phyloP scores from a whole-genome alignment of 2,888 invertebrate genomes.

The Plagiodera versicolora region DNA sequence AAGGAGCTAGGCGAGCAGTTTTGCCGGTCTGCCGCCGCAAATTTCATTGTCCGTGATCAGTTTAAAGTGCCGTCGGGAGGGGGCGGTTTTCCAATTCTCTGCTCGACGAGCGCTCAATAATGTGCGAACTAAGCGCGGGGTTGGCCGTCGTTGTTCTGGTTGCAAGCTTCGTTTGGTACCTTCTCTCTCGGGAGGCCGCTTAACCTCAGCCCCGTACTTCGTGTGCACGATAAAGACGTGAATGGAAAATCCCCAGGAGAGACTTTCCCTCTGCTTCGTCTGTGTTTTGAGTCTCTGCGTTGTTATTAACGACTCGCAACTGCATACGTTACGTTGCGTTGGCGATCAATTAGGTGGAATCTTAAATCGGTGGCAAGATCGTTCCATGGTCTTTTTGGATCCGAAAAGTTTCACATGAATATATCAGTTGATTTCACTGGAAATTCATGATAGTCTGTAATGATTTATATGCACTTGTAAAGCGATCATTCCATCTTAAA shows the following conservation, averaged over 20 bases:
- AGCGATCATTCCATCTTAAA: no score
- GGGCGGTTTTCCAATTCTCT: slow-evolving; percentile 61
- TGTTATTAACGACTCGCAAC: no score
- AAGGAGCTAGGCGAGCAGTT: not conserved
- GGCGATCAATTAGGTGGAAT: no score
- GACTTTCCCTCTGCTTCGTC: slow-evolving; percentile 20
- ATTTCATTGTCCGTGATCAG: slow-evolving; percentile 54
- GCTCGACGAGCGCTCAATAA: slow-evolving; percentile 65
- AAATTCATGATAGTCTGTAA: no score
- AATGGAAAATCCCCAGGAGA: slow-evolving; percentile 23
- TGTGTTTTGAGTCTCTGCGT: no score
- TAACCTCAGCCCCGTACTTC: slow-evolving; percentile 43
- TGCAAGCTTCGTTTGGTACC: slow-evolving; percentile 56
- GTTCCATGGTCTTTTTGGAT: no score
- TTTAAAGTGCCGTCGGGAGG: slow-evolving; percentile 53
- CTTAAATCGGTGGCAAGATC: no score
- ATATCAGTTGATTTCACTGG: no score
- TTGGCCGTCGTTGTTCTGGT: slow-evolving; percentile 54
- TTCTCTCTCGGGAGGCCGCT: slow-evolving; percentile 51
- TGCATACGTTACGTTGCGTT: no score
- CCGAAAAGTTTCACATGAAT: no score
- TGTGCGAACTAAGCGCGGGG: slow-evolving; percentile 63
- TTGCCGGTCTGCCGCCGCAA: slow-evolving; percentile 35
- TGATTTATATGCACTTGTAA: no score
- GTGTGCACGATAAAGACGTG: slow-evolving; percentile 27